phyloP scores from a whole-genome alignment of 2,797 vertebrate species.

The Syngnathus rostellatus region DNA sequence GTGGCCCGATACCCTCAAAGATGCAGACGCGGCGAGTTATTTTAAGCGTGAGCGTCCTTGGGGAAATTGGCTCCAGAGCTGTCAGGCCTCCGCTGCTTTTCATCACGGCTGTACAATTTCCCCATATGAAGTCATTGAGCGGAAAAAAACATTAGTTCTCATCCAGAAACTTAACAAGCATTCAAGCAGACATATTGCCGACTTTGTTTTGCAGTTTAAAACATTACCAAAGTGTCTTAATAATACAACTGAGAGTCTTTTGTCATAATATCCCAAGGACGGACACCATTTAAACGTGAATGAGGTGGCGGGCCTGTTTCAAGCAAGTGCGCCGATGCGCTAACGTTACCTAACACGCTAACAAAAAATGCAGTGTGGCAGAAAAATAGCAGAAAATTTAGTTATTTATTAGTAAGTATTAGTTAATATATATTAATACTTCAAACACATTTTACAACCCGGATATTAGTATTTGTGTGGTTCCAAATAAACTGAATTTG shows the following conservation, averaged over 20 bases:
- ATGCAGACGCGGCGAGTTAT: not conserved
- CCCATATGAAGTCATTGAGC: not conserved
- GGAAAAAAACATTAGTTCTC: not conserved
- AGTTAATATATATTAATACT: no score
- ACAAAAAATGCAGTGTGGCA: not conserved
- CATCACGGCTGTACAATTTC: conserved; percentile 2
- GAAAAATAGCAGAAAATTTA: no score
- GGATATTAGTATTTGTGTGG: not conserved
- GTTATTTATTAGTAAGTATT: no score
- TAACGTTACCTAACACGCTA: no score
- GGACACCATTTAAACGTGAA: not conserved
- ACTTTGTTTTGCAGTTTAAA: not conserved
- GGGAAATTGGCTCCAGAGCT: not conserved
- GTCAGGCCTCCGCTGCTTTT: conserved; percentile 6
- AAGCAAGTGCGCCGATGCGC: not conserved
- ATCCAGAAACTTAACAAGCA: not conserved
- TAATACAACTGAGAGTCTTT: not conserved
- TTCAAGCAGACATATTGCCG: not conserved
- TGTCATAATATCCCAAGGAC: not conserved
- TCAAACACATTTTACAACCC: no score
- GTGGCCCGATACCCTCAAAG: not conserved
- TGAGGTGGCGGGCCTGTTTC: not conserved
- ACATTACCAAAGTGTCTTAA: not conserved
- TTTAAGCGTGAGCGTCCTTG: not conserved
- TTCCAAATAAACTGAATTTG: not conserved